Evolutionary conservation across 2,797 vertebrate species (phyloP).

Genomic region (Heteromormyrus szaboi): DNA sequence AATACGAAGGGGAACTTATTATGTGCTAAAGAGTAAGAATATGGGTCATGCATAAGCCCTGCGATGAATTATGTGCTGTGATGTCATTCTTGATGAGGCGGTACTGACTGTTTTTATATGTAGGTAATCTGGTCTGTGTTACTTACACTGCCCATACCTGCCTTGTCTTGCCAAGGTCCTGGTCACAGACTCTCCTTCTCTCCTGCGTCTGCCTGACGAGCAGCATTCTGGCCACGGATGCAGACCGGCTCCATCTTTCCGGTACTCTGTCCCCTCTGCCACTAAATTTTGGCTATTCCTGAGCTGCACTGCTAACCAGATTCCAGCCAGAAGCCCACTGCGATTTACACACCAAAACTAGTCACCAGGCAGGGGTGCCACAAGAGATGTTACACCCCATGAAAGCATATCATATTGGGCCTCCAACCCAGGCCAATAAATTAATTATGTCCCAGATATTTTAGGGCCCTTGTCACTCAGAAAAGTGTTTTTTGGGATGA

Average conservation of each 20-base stretch:
- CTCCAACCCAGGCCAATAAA: not conserved
- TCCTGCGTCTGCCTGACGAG: slow-evolving; percentile 30
- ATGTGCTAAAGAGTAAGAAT: not conserved
- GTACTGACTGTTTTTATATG: not conserved
- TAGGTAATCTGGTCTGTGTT: not conserved
- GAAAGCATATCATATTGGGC: not conserved
- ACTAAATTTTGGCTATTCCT: not conserved
- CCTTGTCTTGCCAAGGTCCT: slow-evolving; percentile 39
- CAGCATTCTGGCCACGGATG: slow-evolving; percentile 23
- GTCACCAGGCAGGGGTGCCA: not conserved
- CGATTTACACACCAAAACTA: not conserved
- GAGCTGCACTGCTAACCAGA: not conserved
- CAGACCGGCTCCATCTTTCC: not conserved
- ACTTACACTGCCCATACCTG: not conserved
- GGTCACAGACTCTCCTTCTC: slow-evolving; percentile 38
- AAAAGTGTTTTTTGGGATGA: not conserved
- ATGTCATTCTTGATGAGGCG: not conserved
- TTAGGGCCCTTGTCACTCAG: not conserved
- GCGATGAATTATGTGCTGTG: not conserved
- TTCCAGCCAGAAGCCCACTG: not conserved
- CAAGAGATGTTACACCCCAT: not conserved
- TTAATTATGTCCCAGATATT: not conserved
- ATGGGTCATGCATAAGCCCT: not conserved
- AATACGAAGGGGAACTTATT: not conserved
- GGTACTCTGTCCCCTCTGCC: not conserved